Evolutionary conservation across 1,140 invertebrate species (phyloP).

Genomic region (Oryzaephilus surinamensis): DNA sequence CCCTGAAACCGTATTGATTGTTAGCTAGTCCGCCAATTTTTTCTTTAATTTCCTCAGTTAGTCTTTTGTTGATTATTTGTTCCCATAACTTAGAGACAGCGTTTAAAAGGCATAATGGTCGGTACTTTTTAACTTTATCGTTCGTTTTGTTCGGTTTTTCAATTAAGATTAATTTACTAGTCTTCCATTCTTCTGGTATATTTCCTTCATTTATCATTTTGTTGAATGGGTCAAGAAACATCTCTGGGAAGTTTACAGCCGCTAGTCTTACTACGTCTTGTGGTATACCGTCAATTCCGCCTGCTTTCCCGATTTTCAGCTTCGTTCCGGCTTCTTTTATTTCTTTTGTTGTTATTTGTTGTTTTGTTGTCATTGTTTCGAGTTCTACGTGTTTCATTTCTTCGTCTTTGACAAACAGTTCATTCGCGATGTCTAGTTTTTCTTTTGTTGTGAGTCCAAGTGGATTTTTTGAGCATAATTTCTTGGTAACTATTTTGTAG

Average conservation of each 20-base stretch:
- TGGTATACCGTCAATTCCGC: constrained; percentile 29
- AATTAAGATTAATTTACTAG: constrained; percentile 26
- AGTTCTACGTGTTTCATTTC: too few relatives aligned
- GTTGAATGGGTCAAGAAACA: constrained; percentile 14
- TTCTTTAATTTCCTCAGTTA: constrained; percentile 17
- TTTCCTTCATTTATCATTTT: constrained; percentile 19
- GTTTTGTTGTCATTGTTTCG: too few relatives aligned
- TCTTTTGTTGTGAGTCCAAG: too few relatives aligned
- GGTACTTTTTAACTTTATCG: constrained; percentile 25
- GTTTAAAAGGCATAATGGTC: constrained; percentile 36
- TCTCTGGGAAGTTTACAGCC: constrained; percentile 6
- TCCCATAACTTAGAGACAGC: constrained; percentile 35
- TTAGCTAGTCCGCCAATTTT: constrained; percentile 14
- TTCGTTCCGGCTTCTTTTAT: constrained; percentile 13
- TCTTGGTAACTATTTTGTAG: too few relatives aligned
- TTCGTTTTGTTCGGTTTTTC: constrained; percentile 25
- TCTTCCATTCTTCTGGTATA: constrained; percentile 35
- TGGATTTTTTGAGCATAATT: too few relatives aligned
- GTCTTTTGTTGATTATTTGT: constrained; percentile 22
- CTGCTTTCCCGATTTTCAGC: constrained; percentile 24
- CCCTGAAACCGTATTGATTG: constrained; percentile 31
- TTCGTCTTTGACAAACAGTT: too few relatives aligned
- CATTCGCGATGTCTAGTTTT: too few relatives aligned
- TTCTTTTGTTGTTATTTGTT: constrained; percentile 22
- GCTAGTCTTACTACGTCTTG: constrained; percentile 18